Evolutionary conservation across 2,113 vertebrate species (phyloP), one percentile per base, ranked within the genome.

Genomic region (Dicaeum eximium): DNA sequence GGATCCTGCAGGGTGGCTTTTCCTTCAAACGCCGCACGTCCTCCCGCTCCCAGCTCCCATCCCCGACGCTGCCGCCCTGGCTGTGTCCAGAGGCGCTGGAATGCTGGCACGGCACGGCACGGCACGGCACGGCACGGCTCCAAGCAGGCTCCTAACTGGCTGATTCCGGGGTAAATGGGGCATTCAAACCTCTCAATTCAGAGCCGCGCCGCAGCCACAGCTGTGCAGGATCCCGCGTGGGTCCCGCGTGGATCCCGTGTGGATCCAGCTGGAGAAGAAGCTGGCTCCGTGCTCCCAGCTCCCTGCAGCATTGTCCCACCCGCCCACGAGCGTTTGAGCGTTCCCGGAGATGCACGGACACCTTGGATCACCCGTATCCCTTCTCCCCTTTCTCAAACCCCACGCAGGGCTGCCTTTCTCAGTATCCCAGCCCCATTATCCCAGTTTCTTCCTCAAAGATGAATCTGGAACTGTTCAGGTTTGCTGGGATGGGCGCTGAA

Each of bases 311-410:
- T 0, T 2, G 10, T 75, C 10, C 33, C 1, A 0, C 28, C 18
- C 1, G 0, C 16, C 2, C 2, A 2, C 3, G 51, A 12, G 38
- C 7, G 0, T 38, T 7, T 33, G 47, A 31, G 37, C 10, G 5
- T 40, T 20, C 27, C 71, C 3, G 3, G 70, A 9, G 27, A 9
- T 9, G 10, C 28, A 13, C 0, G 0, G 31, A 24, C 19, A 3
- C 35, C 70, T 38, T 3, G 60, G 33, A 35, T 37, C 18, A 5
- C 9, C 25, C 2, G 4, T 5, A 22, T n/a, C 84, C 18, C 30
- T 80, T 30, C 67, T 78, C 4, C 21, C 23, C 13, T 13, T 66
- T 35, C 74, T 38, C 66, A 17, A 33, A 11, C 4, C 15, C 30
- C 19, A 1, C 0, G 0, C 9, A 25, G 30, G 37, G 56, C 71